A percentile compares a stretch with the other conserved stretches of the same genome.
Evolutionary conservation across 92 coral and sea anemone genomes (phyloP).

Genomic region (Diadumene lineata): DNA sequence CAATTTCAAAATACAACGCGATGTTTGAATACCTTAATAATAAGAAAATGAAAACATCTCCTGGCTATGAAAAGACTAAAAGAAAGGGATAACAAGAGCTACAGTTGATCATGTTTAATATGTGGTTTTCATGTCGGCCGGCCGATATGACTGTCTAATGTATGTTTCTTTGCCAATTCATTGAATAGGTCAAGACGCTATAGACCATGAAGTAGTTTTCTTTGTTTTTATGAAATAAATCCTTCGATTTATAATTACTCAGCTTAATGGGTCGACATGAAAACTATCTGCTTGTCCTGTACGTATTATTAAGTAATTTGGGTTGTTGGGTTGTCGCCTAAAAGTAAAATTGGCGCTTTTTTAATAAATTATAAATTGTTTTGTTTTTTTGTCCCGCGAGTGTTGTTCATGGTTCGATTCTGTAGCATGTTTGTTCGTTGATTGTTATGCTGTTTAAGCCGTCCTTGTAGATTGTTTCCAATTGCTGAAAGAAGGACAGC

Average conservation of each 20-base stretch:
- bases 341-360: not conserved
- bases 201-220: slow-evolving; percentile 4
- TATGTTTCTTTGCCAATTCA: not conserved
- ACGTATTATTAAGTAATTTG: not conserved
- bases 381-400: not conserved
- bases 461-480: not conserved
- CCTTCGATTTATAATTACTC: not conserved
- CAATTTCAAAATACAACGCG: slow-evolving; percentile 5
- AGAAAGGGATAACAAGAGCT: not conserved
- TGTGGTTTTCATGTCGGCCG: not conserved
- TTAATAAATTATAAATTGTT: not conserved
- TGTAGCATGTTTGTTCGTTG: not conserved
- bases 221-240: slow-evolving; percentile 2
- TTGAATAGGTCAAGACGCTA: not conserved
- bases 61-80: not conserved
- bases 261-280: not conserved
- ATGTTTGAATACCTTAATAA: not conserved
- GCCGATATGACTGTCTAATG: not conserved
- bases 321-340: not conserved
- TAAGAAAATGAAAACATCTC: not conserved
- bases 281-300: not conserved
- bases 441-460: not conserved
- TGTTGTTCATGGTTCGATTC: not conserved
- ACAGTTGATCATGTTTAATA: not conserved
- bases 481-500: not conserved